These are phyloP conservation scores for Sinella curviseta DNA, from an alignment of 1,140 invertebrate genomes.

Conservation along the genomic window DNA sequence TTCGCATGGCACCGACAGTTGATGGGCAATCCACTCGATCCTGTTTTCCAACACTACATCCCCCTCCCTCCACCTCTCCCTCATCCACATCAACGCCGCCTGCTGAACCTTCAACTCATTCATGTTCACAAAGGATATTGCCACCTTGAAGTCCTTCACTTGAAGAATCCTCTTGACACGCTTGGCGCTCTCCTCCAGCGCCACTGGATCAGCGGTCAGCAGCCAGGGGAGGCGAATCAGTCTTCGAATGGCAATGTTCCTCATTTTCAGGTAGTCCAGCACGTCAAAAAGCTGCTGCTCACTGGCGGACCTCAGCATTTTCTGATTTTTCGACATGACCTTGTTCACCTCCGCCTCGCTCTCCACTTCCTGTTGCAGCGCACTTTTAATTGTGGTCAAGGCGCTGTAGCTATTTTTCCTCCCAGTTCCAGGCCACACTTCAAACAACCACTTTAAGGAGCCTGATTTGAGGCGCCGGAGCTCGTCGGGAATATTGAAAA, in stretches of 20 bases:
- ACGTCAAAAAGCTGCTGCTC: neutral
- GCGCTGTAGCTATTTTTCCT: neutral
- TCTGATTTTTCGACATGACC: neutral
- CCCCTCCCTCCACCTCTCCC: neutral
- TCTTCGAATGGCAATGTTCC: neutral
- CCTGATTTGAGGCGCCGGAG: neutral
- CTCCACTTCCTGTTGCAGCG: too few relatives aligned
- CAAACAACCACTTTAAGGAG: constrained; percentile 6
- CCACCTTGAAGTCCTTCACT: neutral
- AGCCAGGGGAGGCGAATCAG: constrained; percentile 1
- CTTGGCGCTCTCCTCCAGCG: neutral
- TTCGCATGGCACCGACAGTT: neutral
- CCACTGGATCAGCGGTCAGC: neutral
- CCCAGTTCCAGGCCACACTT: neutral
- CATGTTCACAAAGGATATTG: constrained; percentile 4
- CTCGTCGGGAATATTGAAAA: neutral
- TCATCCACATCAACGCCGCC: neutral
- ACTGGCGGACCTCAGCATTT: neutral
- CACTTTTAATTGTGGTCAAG: too few relatives aligned
- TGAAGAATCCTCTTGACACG: neutral
- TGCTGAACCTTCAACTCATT: too few relatives aligned
- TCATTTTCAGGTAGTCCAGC: neutral
- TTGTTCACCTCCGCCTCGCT: neutral
- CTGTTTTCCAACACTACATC: neutral
- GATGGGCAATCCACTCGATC: neutral